A percentile compares a stretch with the other conserved stretches of the same genome.
Evolutionary conservation across 1,140 invertebrate species (phyloP).

Genomic region (Tetramorium simillimum): DNA sequence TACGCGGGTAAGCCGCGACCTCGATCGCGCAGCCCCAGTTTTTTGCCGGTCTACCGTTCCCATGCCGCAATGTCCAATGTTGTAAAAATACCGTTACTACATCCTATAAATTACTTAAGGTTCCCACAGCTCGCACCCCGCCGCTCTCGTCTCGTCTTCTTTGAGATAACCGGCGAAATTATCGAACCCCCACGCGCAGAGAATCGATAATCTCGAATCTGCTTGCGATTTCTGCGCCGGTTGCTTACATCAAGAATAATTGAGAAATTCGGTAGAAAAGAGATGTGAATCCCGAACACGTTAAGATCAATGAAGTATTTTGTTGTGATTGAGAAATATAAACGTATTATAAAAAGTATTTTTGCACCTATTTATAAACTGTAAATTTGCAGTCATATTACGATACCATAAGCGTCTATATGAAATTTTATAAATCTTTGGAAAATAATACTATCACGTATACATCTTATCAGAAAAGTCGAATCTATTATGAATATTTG

Average conservation of each 20-base stretch:
- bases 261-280: not conserved
- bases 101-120: constrained; percentile 81
- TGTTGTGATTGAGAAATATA: not conserved
- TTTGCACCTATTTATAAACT: not conserved
- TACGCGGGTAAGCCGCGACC: constrained; percentile 80
- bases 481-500: not conserved
- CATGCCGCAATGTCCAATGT: constrained; percentile 79
- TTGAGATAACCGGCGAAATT: constrained; percentile 53
- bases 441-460: not conserved
- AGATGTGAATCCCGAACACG: not conserved
- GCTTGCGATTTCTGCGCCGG: constrained; percentile 36
- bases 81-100: constrained; percentile 79
- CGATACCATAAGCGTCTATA: not conserved
- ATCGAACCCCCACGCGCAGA: constrained; percentile 58
- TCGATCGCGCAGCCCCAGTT: constrained; percentile 80
- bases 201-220: constrained; percentile 66
- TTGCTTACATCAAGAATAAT: not conserved
- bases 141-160: not conserved
- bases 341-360: not conserved
- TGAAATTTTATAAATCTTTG: not conserved
- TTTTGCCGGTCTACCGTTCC: constrained; percentile 79
- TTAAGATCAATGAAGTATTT: not conserved
- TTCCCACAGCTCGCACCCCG: constrained; percentile 75
- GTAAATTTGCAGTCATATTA: not conserved
- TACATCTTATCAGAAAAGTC: not conserved